Evolutionary conservation across 2,888 invertebrate genomes (phyloP), one percentile per base, ranked within the genome.

Genomic region (Aphidius colemani): DNA sequence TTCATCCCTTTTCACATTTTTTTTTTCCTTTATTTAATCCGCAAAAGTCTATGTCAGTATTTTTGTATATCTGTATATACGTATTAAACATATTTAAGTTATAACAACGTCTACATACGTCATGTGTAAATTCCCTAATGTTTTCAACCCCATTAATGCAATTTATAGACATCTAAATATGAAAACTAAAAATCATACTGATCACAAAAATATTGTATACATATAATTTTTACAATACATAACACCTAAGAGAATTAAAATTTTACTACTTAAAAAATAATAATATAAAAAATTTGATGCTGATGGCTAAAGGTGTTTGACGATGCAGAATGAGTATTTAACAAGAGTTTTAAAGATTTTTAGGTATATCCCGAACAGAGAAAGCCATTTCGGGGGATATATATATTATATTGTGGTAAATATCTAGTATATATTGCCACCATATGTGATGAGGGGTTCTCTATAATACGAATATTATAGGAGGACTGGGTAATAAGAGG

Each of bases 11-110:
- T 40, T 30, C 30, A 30, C 30, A 30, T 30, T 30, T 30, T 30
- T 30, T 30, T 30, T 30, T 30, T 30, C 5, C 2, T 30, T 30
- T 30, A 30, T 50, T 78, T 80, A 80, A 81, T 82, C 82, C 79
- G 71, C 65, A 71, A 30, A 46, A 67, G 73, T 74, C 73, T 74
- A 75, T 75, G 75, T 75, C 76, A 77, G 75, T 76, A 75, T 78
- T 77, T 30, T 30, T 5, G 30, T 30, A 30, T 30, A 30, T 30
- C 3, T 30, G 5, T 30, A 30, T 30, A 30, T 30, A 30, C 5
- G 30, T 30, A 30, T 30, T 30, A 30, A 30, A 5, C 3, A 30
- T 30, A 30, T 30, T 30, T 30, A 30, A 30, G 30, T 30, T 30
- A 30, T 30, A 30, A 30, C 30, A 30, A 30, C 30, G 30, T 30